These are phyloP conservation scores for Nomada fucata DNA, from an alignment of 2,888 invertebrate genomes.

Conservation along the genomic window DNA sequence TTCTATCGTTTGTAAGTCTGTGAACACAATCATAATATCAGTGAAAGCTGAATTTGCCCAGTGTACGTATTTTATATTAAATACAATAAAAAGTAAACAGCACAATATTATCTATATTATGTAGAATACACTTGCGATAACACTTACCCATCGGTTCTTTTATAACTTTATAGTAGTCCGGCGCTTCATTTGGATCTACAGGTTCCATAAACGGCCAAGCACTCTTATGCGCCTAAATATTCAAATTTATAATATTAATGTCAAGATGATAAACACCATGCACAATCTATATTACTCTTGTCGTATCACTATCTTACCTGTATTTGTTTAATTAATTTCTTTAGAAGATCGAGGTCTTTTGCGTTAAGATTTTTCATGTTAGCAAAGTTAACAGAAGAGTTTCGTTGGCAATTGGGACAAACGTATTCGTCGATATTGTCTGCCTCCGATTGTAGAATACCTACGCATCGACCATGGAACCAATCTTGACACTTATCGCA, in stretches of 20 bases:
- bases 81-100: background rate
- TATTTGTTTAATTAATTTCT: slow-evolving; percentile 94
- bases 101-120: too few species aligned
- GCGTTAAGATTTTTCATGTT: slow-evolving; percentile 93
- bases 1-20: slow-evolving; percentile 97
- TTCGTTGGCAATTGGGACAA: slow-evolving; percentile 97
- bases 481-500: slow-evolving; percentile 99
- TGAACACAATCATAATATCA: slow-evolving; percentile 72
- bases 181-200: slow-evolving; percentile 97
- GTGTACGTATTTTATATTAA: background rate
- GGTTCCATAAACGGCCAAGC: slow-evolving; percentile 99
- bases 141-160: slow-evolving; percentile 97
- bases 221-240: slow-evolving; percentile 93
- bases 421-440: slow-evolving; percentile 98
- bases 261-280: background rate
- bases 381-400: slow-evolving; percentile 94
- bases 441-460: slow-evolving; percentile 96
- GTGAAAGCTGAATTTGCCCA: background rate
- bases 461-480: slow-evolving; percentile 99
- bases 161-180: slow-evolving; percentile 98
- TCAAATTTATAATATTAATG: slow-evolving; percentile 44
- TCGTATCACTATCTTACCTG: slow-evolving; percentile 85
- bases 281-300: background rate
- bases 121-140: background rate
- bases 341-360: slow-evolving; percentile 93